Percentiles rank a stretch among this genome's conserved stretches.
phyloP scores from a whole-genome alignment of 2,888 invertebrate species.

The Rotaria sp. region DNA sequence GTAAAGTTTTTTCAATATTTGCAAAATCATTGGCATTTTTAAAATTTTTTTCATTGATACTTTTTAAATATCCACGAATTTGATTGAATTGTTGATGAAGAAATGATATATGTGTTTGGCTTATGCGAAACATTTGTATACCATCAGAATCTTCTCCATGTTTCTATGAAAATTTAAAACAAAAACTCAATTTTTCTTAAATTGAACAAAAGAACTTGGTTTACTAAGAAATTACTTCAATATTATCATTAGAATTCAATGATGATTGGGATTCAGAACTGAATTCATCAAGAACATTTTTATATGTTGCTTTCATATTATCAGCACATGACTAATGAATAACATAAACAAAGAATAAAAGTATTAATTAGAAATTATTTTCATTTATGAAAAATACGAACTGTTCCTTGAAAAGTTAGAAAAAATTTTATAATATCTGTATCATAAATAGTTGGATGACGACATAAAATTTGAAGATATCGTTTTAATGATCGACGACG shows the following conservation, averaged over 20 bases:
- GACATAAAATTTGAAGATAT: constrained; percentile 52
- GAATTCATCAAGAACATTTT: neutral
- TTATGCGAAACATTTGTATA: neutral
- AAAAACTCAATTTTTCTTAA: too few relatives aligned
- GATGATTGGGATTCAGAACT: neutral
- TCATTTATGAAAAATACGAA: constrained; percentile 45
- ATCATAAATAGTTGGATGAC: constrained; percentile 54
- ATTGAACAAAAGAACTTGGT: too few relatives aligned
- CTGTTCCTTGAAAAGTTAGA: constrained; percentile 53
- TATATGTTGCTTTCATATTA: constrained; percentile 13
- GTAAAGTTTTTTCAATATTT: constrained; percentile 42
- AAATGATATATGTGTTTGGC: neutral
- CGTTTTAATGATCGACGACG: constrained; percentile 51
- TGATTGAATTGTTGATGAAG: neutral
- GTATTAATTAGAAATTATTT: neutral
- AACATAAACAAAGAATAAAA: too few relatives aligned
- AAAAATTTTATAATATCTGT: constrained; percentile 54
- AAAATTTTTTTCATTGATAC: neutral
- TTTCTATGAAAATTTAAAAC: neutral
- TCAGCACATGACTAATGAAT: neutral
- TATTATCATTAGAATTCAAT: neutral
- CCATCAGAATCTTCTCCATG: neutral
- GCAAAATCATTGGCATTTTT: neutral
- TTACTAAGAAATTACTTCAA: too few relatives aligned
- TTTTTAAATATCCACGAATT: neutral